phyloP scores from a whole-genome alignment of 2,113 vertebrate genomes.

The Sterrhoptilus dennistouni region DNA sequence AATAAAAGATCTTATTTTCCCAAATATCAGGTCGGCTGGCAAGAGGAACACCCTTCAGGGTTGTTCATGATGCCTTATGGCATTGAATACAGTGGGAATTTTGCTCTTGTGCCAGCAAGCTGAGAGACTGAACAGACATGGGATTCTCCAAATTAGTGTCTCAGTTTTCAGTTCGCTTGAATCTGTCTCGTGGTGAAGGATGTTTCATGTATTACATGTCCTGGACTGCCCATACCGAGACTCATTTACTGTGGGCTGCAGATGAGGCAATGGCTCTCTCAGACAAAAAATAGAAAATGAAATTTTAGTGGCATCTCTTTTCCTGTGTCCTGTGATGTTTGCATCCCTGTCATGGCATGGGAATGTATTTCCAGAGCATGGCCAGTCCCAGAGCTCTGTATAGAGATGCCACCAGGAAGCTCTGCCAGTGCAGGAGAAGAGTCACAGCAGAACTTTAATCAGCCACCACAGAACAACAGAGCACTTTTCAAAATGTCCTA shows the following conservation, averaged over 20 bases:
- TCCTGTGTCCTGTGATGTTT: not conserved
- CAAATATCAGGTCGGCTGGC: not conserved
- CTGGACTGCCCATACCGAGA: not conserved
- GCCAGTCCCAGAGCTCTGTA: not conserved
- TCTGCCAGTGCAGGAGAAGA: not conserved
- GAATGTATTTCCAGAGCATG: not conserved
- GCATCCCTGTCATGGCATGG: not conserved
- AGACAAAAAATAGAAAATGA: not conserved
- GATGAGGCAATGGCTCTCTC: not conserved
- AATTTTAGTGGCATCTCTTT: not conserved
- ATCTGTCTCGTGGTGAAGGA: accelerated
- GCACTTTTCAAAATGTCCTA: not conserved
- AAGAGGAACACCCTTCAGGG: not conserved
- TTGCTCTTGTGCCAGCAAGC: not conserved
- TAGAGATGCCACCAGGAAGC: not conserved
- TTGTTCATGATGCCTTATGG: not conserved
- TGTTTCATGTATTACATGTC: accelerated
- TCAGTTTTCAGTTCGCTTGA: not conserved
- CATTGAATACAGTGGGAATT: not conserved
- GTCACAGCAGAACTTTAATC: not conserved
- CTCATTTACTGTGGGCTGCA: not conserved
- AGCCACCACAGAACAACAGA: not conserved
- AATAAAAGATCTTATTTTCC: not conserved
- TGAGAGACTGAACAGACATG: not conserved
- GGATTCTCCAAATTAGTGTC: not conserved